Conservation (phyloP, 2,888 invertebrate species). For the Latrodectus hesperus region DNA sequence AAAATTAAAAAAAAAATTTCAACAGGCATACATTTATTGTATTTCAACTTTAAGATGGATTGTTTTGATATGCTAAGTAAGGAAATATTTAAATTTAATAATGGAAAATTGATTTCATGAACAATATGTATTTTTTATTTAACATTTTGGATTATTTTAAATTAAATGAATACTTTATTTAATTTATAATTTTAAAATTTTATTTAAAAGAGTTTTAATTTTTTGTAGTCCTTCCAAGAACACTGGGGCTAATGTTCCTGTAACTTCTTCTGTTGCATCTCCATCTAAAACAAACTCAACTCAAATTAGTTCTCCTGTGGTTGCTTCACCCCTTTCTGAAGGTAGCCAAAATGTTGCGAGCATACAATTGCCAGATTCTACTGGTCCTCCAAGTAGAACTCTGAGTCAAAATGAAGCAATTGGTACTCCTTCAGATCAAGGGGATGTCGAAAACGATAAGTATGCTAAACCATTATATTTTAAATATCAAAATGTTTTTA, state of each 20-base stretch:
- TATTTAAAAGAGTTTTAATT: not conserved
- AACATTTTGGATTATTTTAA: not conserved
- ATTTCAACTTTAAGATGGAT: no score
- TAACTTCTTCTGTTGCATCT: slow-evolving; percentile 14
- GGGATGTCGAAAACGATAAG: slow-evolving; percentile 55
- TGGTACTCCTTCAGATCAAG: slow-evolving; percentile 57
- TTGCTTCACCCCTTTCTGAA: slow-evolving; percentile 53
- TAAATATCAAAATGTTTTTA: no score
- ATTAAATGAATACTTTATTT: not conserved
- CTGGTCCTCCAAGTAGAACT: slow-evolving; percentile 27
- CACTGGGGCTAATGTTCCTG: not conserved
- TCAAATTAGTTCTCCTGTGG: slow-evolving; percentile 29
- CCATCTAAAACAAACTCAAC: slow-evolving; percentile 17
- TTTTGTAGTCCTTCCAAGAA: slow-evolving; percentile 5
- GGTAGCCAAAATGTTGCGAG: slow-evolving; percentile 58
- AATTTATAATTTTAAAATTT: not conserved
- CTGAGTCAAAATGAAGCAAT: slow-evolving; percentile 10
- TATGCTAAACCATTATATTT: not conserved
- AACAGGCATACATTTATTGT: no score
- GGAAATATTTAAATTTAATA: no score
- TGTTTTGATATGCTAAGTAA: no score
- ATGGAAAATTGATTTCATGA: not conserved
- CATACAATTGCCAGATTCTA: slow-evolving; percentile 69
- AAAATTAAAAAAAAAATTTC: no score
- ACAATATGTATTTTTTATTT: not conserved